phyloP scores from a whole-genome alignment of 2,888 invertebrate species.

The Blastobasis lacticolella region DNA sequence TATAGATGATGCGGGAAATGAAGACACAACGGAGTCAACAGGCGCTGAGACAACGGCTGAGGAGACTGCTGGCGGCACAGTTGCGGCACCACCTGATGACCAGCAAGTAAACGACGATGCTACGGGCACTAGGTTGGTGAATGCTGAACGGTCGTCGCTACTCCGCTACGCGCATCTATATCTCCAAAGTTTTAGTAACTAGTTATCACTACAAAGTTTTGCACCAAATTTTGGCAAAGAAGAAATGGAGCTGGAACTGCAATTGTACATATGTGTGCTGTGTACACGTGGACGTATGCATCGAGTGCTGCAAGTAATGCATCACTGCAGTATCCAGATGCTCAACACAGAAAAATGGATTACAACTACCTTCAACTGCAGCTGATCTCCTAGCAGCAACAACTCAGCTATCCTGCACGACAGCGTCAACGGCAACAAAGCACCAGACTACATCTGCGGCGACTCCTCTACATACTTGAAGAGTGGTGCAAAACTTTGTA shows the following conservation, averaged over 20 bases:
- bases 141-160: constrained; percentile 57
- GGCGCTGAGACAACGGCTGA: constrained; percentile 37
- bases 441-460: too few species aligned
- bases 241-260: not conserved
- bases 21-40: constrained; percentile 38
- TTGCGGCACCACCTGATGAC: constrained; percentile 40
- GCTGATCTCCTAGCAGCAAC: too few species aligned
- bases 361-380: too few species aligned
- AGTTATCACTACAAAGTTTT: constrained; percentile 69
- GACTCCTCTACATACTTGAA: constrained; percentile 5
- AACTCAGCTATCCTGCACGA: too few species aligned
- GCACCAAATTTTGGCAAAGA: constrained; percentile 36
- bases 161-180: constrained; percentile 56
- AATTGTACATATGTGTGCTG: not conserved
- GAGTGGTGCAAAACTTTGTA: constrained; percentile 75
- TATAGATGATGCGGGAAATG: constrained; percentile 61
- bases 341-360: too few species aligned
- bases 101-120: constrained; percentile 58
- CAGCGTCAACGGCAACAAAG: too few species aligned
- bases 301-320: too few species aligned
- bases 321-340: too few species aligned
- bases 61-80: constrained; percentile 33
- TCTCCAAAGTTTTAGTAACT: constrained; percentile 45
- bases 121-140: constrained; percentile 70
- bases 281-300: constrained; percentile 6